These are phyloP conservation scores for Thunnus thynnus DNA, from an alignment of 2,113 vertebrate species.

Conservation along the genomic window DNA sequence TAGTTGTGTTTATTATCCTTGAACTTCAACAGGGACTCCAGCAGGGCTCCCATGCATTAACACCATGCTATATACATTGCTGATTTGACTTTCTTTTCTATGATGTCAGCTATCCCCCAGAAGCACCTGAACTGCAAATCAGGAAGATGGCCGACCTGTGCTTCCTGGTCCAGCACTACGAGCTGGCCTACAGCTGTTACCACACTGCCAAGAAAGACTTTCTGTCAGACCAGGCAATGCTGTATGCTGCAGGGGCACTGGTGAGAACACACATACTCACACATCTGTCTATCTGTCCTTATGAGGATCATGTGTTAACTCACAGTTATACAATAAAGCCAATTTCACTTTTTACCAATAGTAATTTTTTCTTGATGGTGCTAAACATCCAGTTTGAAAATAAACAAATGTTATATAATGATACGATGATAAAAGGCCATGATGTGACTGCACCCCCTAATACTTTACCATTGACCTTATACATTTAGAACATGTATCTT, in stretches of 20 bases:
- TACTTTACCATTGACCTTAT: too few relatives aligned
- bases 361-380: too few relatives aligned
- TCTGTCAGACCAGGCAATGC: conserved; percentile 98
- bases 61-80: background rate
- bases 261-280: conserved; percentile 79
- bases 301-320: background rate
- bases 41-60: background rate
- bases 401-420: too few relatives aligned
- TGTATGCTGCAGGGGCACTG: conserved; percentile 97
- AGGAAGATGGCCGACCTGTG: conserved; percentile 99
- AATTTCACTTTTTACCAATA: too few relatives aligned
- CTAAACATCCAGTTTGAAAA: too few relatives aligned
- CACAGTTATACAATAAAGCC: too few relatives aligned
- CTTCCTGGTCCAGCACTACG: conserved; percentile 98
- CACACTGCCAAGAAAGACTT: conserved; percentile 99
- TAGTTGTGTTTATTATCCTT: too few relatives aligned
- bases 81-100: conserved; percentile 7
- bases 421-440: too few relatives aligned
- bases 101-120: conserved; percentile 91
- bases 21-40: background rate
- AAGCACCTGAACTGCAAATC: conserved; percentile 98
- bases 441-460: too few relatives aligned
- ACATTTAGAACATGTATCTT: too few relatives aligned
- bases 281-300: background rate
- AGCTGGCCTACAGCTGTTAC: conserved; percentile 97